These are phyloP conservation scores for Drosophila saltans DNA, from an alignment of 1,140 invertebrate species.

Conservation along the genomic window DNA sequence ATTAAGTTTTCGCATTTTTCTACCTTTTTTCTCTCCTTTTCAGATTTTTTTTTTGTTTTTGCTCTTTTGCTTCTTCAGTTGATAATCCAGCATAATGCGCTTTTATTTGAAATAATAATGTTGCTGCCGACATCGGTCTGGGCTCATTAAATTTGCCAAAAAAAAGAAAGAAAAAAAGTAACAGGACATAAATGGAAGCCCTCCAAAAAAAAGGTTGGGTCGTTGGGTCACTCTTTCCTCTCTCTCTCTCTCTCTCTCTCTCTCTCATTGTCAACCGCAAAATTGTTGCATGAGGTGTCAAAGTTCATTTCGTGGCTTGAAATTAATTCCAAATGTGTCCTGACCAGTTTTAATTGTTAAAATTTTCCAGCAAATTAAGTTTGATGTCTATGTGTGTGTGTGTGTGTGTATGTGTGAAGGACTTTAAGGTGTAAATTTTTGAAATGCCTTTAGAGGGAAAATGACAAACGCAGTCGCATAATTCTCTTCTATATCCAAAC, in stretches of 20 bases:
- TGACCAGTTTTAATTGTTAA: constrained; percentile 70
- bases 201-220: constrained; percentile 44
- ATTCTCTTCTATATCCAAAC: constrained; percentile 47
- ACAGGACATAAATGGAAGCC: constrained; percentile 19
- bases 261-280: constrained; percentile 75
- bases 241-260: neutral
- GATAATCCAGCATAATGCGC: constrained; percentile 83
- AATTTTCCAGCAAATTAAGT: constrained; percentile 83
- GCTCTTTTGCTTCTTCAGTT: constrained; percentile 49
- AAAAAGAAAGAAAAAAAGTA: constrained; percentile 26
- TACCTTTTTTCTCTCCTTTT: constrained; percentile 60
- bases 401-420: constrained; percentile 32
- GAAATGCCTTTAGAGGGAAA: constrained; percentile 51
- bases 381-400: constrained; percentile 29
- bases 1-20: constrained; percentile 80
- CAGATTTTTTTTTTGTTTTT: neutral
- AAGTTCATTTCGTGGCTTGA: constrained; percentile 74
- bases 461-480: constrained; percentile 75
- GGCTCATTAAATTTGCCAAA: constrained; percentile 67
- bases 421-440: constrained; percentile 65
- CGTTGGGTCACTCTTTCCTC: neutral
- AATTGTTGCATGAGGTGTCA: constrained; percentile 83
- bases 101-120: constrained; percentile 83
- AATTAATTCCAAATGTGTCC: constrained; percentile 76
- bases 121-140: constrained; percentile 76